phyloP scores from a whole-genome alignment of 1,140 invertebrate genomes.

The Eciton burchellii region DNA sequence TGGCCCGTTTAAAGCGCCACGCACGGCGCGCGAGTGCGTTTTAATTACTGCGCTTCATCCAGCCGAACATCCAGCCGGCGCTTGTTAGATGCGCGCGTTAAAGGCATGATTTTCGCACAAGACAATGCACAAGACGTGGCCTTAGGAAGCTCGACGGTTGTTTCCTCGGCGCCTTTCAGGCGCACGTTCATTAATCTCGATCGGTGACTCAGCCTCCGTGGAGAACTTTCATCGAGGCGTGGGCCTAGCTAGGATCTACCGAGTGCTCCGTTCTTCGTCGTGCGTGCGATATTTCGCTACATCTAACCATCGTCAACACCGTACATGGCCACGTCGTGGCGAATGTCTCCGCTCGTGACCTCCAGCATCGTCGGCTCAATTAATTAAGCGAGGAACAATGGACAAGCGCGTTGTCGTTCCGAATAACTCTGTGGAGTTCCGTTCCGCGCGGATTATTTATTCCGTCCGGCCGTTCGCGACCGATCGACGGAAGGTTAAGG shows the following conservation, averaged over 20 bases:
- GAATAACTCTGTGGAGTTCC: too few relatives aligned
- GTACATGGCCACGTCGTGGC: constrained; percentile 29
- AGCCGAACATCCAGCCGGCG: constrained; percentile 19
- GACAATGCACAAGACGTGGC: constrained; percentile 66
- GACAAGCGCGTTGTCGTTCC: too few relatives aligned
- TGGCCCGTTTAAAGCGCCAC: constrained; percentile 46
- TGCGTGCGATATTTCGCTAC: constrained; percentile 39
- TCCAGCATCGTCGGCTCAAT: not conserved
- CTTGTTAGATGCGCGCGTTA: constrained; percentile 56
- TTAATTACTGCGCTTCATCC: constrained; percentile 48
- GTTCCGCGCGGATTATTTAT: not conserved
- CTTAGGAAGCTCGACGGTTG: constrained; percentile 67
- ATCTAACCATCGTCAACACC: constrained; percentile 6
- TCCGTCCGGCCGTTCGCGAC: not conserved
- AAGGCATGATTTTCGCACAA: constrained; percentile 69
- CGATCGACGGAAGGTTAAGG: constrained; percentile 1
- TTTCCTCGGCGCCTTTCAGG: constrained; percentile 74
- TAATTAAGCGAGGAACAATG: not conserved
- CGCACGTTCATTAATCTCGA: constrained; percentile 76
- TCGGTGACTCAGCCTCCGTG: constrained; percentile 73
- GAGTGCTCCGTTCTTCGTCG: constrained; percentile 28
- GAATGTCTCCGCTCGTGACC: not conserved
- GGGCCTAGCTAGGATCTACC: constrained; percentile 43
- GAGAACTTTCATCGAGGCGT: constrained; percentile 72
- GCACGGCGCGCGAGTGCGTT: constrained; percentile 46